Base-by-base conservation (phyloP, 1,140 invertebrate species). In the Zaprionus camerounensis region DNA sequence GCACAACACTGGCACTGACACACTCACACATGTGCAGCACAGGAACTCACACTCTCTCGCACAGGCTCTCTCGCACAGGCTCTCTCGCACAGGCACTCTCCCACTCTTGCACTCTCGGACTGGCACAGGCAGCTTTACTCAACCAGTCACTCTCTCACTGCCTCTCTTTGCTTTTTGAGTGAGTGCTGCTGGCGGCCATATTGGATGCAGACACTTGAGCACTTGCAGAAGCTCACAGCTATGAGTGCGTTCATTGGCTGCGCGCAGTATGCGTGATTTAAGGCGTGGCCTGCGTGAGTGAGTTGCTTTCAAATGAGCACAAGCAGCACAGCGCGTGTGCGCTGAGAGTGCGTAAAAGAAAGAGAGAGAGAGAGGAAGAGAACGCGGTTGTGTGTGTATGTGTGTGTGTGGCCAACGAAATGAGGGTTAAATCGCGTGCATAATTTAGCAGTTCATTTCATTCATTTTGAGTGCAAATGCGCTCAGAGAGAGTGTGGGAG, bases 401-500 rank as follows among this genome's bases (percentile, higher is more conserved):
- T 65, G 46, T 12, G 51, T 36, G 77, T 87, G 84, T 64, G 81
- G 75, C 85, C 74, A 69, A 62, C 78, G 58, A 88, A 90, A 90
- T 90, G 85, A 90, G 85, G 85, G 85, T 90, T 90, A 90, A 90
- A 90, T 90, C 85, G 85, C 85, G 85, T 91, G 86, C 83, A 92
- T 91, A 90, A 91, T 91, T 91, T 88, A 91, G 88, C 90, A 91
- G 90, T 88, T 91, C 88, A 91, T 91, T 91, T 88, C 90, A 82
- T 82, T 85, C 85, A 90, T 90, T 86, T 90, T 90, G 85, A 90
- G 85, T 90, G 85, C 85, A 90, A 46, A 90, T 78, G 81, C 81
- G 84, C 81, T 67, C 26, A 56, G 46, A n/a, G 34, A 56, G 46
- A n/a, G 26, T 59, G 34, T 56, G 41, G 53, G 3, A 46, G 26